These are phyloP conservation scores for Noctuana brunneofusca DNA, from an alignment of 2,888 invertebrate species.

Conservation along the genomic window DNA sequence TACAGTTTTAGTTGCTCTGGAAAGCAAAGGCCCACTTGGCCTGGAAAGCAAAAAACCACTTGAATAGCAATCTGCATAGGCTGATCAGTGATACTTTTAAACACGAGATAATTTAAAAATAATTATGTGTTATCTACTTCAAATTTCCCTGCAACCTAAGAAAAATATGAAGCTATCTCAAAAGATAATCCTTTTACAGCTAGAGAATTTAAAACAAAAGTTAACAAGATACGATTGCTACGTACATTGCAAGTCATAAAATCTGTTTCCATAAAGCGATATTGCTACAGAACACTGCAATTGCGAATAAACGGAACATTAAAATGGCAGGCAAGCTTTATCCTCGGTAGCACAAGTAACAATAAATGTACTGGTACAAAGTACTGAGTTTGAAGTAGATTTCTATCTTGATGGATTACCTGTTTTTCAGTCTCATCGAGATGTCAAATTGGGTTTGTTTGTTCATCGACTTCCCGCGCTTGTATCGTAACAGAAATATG, in stretches of 20 bases:
- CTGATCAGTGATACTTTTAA: too few relatives aligned
- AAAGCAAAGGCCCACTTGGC: too few relatives aligned
- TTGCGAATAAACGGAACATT: background rate
- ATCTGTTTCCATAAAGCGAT: background rate
- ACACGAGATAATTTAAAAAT: background rate
- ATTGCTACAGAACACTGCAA: background rate
- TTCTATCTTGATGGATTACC: constrained; percentile 25
- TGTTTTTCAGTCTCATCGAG: constrained; percentile 28
- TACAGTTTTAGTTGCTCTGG: too few relatives aligned
- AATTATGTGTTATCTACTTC: background rate
- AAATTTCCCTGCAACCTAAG: background rate
- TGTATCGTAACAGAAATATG: constrained; percentile 6
- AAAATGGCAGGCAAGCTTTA: background rate
- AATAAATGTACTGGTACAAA: background rate
- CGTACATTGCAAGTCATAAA: background rate
- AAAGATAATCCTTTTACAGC: background rate
- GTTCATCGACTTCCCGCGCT: constrained; percentile 22
- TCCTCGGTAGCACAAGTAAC: background rate
- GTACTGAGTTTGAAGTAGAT: background rate
- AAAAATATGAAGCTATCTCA: background rate
- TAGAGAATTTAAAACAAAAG: background rate
- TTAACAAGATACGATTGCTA: background rate
- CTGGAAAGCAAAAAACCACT: too few relatives aligned
- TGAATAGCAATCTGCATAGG: too few relatives aligned
- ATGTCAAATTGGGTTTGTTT: constrained; percentile 26